Conservation (phyloP, 1,140 invertebrate genomes). For the Pantala flavescens region DNA sequence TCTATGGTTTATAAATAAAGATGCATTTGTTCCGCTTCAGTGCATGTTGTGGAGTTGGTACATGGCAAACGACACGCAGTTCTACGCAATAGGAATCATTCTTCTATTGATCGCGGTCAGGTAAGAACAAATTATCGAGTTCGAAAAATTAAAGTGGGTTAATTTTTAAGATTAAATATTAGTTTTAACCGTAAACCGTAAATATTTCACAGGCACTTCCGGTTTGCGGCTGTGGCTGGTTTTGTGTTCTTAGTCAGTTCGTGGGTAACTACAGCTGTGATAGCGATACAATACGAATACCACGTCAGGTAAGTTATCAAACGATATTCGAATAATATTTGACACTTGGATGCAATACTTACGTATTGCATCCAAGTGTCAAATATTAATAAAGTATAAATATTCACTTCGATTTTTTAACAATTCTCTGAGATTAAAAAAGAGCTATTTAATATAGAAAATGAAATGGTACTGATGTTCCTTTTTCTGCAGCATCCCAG, state of each 20-base stretch:
- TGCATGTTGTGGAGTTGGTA: conserved; percentile 36
- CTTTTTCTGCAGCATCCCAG: conserved; percentile 43
- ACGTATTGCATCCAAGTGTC: no score
- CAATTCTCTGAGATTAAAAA: no score
- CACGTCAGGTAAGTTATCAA: conserved; percentile 31
- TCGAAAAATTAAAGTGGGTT: no score
- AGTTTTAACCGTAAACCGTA: neutral
- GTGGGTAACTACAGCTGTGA: conserved; percentile 33
- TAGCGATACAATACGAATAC: conserved; percentile 30
- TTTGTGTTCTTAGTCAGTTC: conserved; percentile 30
- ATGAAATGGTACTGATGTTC: no score
- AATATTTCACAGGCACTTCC: conserved; percentile 27
- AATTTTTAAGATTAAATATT: neutral
- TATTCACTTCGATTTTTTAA: no score
- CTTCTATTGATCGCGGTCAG: conserved; percentile 30
- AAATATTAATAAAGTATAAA: no score
- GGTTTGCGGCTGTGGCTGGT: conserved; percentile 26
- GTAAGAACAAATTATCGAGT: conserved; percentile 24
- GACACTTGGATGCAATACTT: no score
- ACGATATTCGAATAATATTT: no score
- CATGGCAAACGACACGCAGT: conserved; percentile 34
- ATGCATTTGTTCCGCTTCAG: conserved; percentile 23
- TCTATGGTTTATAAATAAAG: no score
- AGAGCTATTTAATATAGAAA: no score
- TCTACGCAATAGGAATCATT: conserved; percentile 32